Conservation (phyloP, 2,113 vertebrate species). For the Rousettus leschenaultii region DNA sequence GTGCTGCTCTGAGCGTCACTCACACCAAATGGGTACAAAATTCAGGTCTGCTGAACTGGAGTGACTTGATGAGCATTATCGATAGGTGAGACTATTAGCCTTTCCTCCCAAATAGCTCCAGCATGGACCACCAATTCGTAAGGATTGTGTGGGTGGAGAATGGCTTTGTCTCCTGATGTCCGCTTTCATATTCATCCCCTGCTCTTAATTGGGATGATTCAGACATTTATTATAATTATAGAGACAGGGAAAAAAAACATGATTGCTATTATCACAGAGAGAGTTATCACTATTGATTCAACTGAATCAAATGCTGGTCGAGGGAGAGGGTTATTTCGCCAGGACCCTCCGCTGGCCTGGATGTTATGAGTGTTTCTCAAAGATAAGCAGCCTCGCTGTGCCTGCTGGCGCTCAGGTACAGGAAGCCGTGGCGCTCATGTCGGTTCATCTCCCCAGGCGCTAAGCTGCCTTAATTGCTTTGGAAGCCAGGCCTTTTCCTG, state of each 20-base stretch:
- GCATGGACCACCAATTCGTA: neutral
- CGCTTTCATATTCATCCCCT: neutral
- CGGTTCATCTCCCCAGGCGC: constrained; percentile 57
- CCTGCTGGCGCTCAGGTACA: constrained; percentile 49
- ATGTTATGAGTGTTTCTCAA: constrained; percentile 13
- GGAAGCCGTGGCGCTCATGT: rapidly evolving
- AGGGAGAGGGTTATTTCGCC: constrained; percentile 16
- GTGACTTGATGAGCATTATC: neutral
- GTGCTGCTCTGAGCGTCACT: neutral
- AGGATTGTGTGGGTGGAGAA: neutral
- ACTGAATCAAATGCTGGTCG: neutral
- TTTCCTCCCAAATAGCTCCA: neutral
- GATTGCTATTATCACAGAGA: neutral
- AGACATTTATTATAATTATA: neutral
- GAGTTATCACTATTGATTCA: neutral
- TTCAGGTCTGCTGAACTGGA: neutral
- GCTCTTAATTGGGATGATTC: neutral
- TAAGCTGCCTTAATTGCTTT: constrained; percentile 80
- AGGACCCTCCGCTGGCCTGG: neutral
- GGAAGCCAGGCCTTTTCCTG: constrained; percentile 55
- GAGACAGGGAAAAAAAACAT: neutral
- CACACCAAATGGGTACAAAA: neutral
- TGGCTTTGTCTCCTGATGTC: neutral
- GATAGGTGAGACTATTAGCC: neutral
- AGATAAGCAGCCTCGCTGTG: constrained; percentile 61